These are phyloP conservation scores for Cryptotermes secundus DNA, from an alignment of 1,140 invertebrate species.

Conservation along the genomic window DNA sequence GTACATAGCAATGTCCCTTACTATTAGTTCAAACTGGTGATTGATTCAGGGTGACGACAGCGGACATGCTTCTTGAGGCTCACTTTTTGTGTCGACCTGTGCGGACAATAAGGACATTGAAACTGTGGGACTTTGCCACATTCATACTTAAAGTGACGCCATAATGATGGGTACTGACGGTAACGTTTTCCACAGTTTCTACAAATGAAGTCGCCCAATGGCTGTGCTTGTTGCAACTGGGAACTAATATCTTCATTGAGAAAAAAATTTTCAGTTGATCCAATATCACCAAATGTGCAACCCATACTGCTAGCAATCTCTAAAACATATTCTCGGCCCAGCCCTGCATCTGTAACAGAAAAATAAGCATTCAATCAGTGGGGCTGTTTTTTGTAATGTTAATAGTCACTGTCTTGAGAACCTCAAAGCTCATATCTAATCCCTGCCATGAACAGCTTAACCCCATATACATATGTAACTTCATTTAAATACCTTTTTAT, in stretches of 20 bases:
- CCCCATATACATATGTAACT: too few species aligned
- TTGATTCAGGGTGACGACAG: neutral
- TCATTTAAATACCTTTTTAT: too few species aligned
- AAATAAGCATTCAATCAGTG: neutral
- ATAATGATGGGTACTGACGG: conserved; percentile 43
- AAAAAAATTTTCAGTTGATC: neutral
- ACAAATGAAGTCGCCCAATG: conserved; percentile 8
- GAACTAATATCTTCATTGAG: neutral
- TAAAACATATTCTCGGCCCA: neutral
- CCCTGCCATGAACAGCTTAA: too few species aligned
- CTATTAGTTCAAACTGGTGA: neutral
- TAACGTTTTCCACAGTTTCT: conserved; percentile 27
- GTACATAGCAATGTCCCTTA: neutral
- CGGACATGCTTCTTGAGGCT: conserved; percentile 20
- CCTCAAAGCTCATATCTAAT: too few species aligned
- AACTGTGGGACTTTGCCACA: conserved; percentile 47
- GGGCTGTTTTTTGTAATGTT: too few species aligned
- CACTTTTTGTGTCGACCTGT: conserved; percentile 26
- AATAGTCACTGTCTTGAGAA: too few species aligned
- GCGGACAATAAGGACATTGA: conserved; percentile 35
- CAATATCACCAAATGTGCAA: neutral
- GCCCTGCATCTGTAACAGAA: neutral
- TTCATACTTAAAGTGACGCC: conserved; percentile 56
- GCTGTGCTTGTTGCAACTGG: conserved; percentile 30
- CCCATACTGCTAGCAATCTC: conserved; percentile 1